Evolutionary conservation across 1,140 invertebrate genomes (phyloP), one percentile per base, ranked within the genome.

Genomic region (Rhynchophorus ferrugineus): DNA sequence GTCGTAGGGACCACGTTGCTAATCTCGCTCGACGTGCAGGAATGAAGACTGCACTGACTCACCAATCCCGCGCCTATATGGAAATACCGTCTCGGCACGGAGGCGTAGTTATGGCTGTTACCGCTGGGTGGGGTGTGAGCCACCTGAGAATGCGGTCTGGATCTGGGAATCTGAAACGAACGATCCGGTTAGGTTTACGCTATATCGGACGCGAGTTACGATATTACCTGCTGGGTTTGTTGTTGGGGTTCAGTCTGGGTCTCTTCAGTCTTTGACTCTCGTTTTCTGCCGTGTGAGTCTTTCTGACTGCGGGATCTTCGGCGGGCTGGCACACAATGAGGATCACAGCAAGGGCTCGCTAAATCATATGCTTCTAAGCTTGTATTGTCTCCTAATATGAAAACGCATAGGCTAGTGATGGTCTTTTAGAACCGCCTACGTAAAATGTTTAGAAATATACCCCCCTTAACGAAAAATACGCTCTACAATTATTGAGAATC

Each of bases 331-430:
- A 90, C 85, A 61, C 87, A 90, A 57, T 87, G 83, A 0, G 84
- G 83, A 66, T 87, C 84, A 66, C 87, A 90, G 60, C 87, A 90
- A 1, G 86, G 84, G 69, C 84, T 89, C 1, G 86, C 86, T 11
- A 89, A 65, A 62, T 89, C 85, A 53, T 90, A 90, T 5, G 86
- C 86, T 64, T 89, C 86, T 22, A 89, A 69, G 61, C 85, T 89
- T 9, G 80, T 81, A 48, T 79, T 84, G 49, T 89, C 86, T 13
- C 53, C 53, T 47, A 14, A 33, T 6, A 29, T 29, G 5, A 29
- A n/a, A n/a, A n/a, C n/a, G n/a, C n/a, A n/a, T n/a, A n/a, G n/a
- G n/a, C n/a, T n/a, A n/a, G n/a, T n/a, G n/a, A n/a, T n/a, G n/a
- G n/a, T n/a, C n/a, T n/a, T n/a, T n/a, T n/a, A n/a, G n/a, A n/a